These are phyloP conservation scores for Notarius quadriscutis DNA, from an alignment of 2,113 vertebrate species.

Conservation along the genomic window DNA sequence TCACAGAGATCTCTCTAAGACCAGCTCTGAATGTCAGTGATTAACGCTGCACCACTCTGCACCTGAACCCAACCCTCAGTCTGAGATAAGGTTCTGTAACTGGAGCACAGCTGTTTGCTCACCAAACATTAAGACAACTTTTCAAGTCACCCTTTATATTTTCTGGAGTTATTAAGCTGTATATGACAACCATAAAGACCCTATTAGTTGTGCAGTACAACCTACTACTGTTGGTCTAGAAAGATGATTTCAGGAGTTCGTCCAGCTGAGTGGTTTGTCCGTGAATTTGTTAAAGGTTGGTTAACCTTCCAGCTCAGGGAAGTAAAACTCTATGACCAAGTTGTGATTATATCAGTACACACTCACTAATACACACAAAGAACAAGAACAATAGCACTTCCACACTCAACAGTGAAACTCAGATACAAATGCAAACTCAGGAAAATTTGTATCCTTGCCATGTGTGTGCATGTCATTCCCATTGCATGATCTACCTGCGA, in stretches of 20 bases:
- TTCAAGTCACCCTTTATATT: background rate
- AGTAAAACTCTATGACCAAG: too few relatives aligned
- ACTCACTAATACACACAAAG: background rate
- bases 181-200: background rate
- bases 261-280: background rate
- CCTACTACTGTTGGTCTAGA: background rate
- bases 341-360: background rate
- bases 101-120: slow-evolving; percentile 28
- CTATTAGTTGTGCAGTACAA: background rate
- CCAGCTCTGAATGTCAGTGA: background rate
- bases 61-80: background rate
- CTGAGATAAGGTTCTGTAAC: slow-evolving; percentile 15
- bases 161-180: background rate
- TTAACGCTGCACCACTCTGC: background rate
- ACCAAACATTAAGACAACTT: slow-evolving; percentile 25
- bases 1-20: background rate
- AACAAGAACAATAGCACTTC: background rate
- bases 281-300: background rate
- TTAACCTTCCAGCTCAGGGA: too few relatives aligned
- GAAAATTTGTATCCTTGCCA: background rate
- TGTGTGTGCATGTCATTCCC: background rate
- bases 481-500: background rate
- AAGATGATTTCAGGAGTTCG: background rate
- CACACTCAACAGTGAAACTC: background rate
- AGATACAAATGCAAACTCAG: background rate